A percentile compares a stretch with the other conserved stretches of the same genome.
Conservation (phyloP, 2,797 vertebrate genomes). For the Mycteria americana region DNA sequence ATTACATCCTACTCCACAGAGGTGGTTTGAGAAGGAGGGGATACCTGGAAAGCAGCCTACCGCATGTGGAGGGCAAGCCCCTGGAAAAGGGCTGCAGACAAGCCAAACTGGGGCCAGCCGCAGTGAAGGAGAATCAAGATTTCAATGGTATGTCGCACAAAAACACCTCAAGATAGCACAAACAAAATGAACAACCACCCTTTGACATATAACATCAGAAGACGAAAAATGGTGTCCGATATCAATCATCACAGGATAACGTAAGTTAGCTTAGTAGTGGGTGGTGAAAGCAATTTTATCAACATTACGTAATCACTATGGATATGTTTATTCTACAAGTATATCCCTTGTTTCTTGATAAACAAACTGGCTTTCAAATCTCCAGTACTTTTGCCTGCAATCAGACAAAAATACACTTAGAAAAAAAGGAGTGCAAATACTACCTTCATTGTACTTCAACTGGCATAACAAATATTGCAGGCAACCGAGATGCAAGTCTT, state of each 20-base stretch:
- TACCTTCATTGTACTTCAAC: neutral
- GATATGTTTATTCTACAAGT: neutral
- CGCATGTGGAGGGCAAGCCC: neutral
- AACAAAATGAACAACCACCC: neutral
- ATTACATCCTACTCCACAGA: neutral
- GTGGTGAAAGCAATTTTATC: neutral
- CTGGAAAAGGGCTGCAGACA: neutral
- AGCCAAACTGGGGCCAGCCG: fast-evolving
- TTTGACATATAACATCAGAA: neutral
- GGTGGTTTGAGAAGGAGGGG: neutral
- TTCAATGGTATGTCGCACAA: neutral
- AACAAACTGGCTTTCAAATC: neutral
- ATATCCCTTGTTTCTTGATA: neutral
- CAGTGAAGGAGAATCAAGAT: neutral
- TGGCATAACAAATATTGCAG: neutral
- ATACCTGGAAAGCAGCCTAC: neutral
- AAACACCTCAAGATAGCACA: neutral
- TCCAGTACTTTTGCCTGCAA: neutral
- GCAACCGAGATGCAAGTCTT: neutral
- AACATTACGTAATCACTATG: neutral
- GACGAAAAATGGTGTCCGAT: neutral
- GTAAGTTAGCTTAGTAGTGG: neutral
- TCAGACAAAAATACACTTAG: neutral
- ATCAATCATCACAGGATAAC: neutral
- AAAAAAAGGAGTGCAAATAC: neutral